Conservation (phyloP, 2,113 vertebrate genomes). For the Myanophis thanlyinensis region DNA sequence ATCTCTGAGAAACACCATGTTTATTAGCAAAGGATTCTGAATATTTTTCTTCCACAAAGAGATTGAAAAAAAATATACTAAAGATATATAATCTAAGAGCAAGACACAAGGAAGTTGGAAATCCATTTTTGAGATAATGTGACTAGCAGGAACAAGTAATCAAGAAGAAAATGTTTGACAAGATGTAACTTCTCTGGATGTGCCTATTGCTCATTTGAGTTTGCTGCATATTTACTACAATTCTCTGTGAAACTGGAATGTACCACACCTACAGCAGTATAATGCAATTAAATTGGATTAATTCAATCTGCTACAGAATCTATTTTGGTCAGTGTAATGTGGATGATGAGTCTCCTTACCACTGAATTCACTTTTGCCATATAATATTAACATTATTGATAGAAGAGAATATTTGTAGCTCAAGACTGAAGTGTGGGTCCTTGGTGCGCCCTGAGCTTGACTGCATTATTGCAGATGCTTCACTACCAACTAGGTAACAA, state of each 20-base stretch:
- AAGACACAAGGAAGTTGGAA: neutral
- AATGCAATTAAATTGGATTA: neutral
- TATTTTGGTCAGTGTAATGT: neutral
- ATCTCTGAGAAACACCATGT: slow-evolving; percentile 4
- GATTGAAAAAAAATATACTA: slow-evolving; percentile 9
- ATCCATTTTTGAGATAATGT: neutral
- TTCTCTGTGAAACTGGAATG: neutral
- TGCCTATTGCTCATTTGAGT: neutral
- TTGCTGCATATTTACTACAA: neutral
- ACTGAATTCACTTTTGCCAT: neutral
- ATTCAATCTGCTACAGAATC: neutral
- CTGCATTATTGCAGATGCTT: neutral
- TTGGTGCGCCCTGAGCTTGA: neutral
- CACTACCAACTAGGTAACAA: neutral
- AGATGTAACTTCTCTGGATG: neutral
- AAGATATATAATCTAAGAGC: neutral
- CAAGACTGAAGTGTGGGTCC: neutral
- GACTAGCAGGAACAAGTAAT: neutral
- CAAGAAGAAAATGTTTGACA: neutral
- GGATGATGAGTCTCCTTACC: neutral
- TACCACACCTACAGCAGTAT: neutral
- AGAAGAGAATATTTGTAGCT: neutral
- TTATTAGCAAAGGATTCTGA: slow-evolving; percentile 9
- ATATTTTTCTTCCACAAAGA: slow-evolving; percentile 15
- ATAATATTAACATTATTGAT: neutral